Conservation (phyloP, 2,888 invertebrate species). For the Sturmia bella region DNA sequence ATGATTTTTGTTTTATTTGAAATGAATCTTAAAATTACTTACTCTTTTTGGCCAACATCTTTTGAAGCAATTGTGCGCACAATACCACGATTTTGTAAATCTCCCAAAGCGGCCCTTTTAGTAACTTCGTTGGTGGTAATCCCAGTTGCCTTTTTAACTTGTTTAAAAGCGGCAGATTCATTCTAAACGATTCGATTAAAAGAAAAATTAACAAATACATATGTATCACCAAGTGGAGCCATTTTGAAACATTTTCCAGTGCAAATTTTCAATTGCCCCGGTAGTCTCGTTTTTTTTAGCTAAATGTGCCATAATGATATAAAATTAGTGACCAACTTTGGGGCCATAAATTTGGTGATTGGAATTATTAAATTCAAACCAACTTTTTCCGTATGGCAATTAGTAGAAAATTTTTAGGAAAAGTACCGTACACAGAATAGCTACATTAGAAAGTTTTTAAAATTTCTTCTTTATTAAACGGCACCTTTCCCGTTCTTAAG, state of each 20-base stretch:
- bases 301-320: not conserved
- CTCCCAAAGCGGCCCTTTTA: conserved; percentile 83
- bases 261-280: too few relatives aligned
- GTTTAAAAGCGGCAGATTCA: conserved; percentile 76
- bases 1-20: not conserved
- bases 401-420: conserved; percentile 27
- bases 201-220: not conserved
- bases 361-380: too few relatives aligned
- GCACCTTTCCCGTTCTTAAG: conserved; percentile 35
- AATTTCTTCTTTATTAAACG: conserved; percentile 13
- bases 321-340: too few relatives aligned
- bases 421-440: conserved; percentile 42
- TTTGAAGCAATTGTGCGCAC: conserved; percentile 75
- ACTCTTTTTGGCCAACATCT: conserved; percentile 78
- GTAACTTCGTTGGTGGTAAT: conserved; percentile 73
- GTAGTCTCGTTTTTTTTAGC: not conserved
- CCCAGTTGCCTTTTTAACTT: conserved; percentile 77
- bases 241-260: not conserved
- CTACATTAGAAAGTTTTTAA: not conserved
- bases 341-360: too few relatives aligned
- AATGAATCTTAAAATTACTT: conserved; percentile 63
- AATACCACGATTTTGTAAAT: conserved; percentile 83
- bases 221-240: not conserved
- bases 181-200: conserved; percentile 72
- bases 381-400: too few relatives aligned